Conservation (phyloP, 2,888 invertebrate genomes). For the Nematopogon swammerdamellus region DNA sequence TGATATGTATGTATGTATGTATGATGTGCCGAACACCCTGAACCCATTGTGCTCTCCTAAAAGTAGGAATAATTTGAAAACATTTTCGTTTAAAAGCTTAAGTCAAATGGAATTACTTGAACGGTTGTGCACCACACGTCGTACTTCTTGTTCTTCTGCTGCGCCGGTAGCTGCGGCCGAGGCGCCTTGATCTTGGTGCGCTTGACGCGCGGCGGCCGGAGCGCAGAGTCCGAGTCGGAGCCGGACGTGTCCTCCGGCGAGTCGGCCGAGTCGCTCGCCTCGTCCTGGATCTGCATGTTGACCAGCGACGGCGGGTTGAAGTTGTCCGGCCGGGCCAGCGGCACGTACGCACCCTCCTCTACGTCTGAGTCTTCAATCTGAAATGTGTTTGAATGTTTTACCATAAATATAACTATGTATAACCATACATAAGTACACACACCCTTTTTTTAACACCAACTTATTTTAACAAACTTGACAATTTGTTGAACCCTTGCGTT, state of each 20-base stretch:
- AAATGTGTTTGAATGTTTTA: too few species aligned
- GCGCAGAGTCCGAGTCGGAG: conserved; percentile 61
- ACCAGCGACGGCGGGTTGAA: conserved; percentile 48
- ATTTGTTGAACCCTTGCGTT: too few species aligned
- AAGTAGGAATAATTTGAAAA: too few species aligned
- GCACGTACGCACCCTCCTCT: conserved; percentile 53
- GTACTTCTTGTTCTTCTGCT: conserved; percentile 64
- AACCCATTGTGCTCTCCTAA: too few species aligned
- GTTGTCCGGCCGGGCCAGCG: conserved; percentile 53
- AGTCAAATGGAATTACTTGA: too few species aligned
- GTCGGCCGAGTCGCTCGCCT: conserved; percentile 52
- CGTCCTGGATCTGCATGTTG: conserved; percentile 56
- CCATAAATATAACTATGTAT: too few species aligned
- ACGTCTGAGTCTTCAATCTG: conserved; percentile 51
- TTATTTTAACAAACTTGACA: too few species aligned
- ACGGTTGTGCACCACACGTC: conserved; percentile 72
- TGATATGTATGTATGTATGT: too few species aligned
- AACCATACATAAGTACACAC: too few species aligned
- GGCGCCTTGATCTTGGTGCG: conserved; percentile 45
- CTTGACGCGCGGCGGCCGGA: conserved; percentile 40
- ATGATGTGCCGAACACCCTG: too few species aligned
- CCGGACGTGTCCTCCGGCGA: conserved; percentile 47
- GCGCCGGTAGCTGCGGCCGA: conserved; percentile 25
- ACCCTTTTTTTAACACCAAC: background rate
- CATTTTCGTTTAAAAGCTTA: too few species aligned